Evolutionary conservation across 2,888 invertebrate species (phyloP), one percentile per base, ranked within the genome.

Genomic region (Tetheella fluctuosa): DNA sequence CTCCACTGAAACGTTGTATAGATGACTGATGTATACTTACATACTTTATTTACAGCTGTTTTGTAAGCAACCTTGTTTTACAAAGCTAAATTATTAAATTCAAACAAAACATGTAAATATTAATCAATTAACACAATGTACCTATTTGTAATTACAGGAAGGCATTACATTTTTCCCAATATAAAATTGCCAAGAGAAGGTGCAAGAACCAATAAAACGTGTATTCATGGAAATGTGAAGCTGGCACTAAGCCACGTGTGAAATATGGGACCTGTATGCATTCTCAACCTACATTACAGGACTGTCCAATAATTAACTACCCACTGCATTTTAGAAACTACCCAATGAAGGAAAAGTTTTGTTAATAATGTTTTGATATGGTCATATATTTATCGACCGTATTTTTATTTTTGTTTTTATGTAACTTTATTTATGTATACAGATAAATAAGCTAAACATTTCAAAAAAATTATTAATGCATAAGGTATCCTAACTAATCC

Each of bases 231-330:
- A 30, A 54, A 60, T 42, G 13, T 39, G 23, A 57, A 30, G 39
- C 60, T 63, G 63, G 60, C 58, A 56, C 4, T 1, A 6, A 5
- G 60, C 63, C 63, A 60, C 53, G 12, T 17, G n/a, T 42, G 17
- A 55, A 56, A 56, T 52, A 52, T 57, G n/a, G 54, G 39, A 52
- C 25, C 39, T 52, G 28, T 17, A 59, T 17, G 42, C 42, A n/a
- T n/a, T n/a, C n/a, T 42, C 42, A n/a, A 15, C n/a, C 6, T n/a
- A 17, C 4, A 42, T 6, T 42, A 42, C n/a, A 6, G 13, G 42
- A 42, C 42, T n/a, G 2, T 13, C 6, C n/a, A 42, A 42, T 15
- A 39, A 39, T 4, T n/a, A 7, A 42, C 15, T 13, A 37, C 2
- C 30, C 5, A 37, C 37, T 15, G 12, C 10, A 37, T 37, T 37